Evolutionary conservation across 2,888 invertebrate species (phyloP), one percentile per base, ranked within the genome.

Genomic region (Bellardia pandia): DNA sequence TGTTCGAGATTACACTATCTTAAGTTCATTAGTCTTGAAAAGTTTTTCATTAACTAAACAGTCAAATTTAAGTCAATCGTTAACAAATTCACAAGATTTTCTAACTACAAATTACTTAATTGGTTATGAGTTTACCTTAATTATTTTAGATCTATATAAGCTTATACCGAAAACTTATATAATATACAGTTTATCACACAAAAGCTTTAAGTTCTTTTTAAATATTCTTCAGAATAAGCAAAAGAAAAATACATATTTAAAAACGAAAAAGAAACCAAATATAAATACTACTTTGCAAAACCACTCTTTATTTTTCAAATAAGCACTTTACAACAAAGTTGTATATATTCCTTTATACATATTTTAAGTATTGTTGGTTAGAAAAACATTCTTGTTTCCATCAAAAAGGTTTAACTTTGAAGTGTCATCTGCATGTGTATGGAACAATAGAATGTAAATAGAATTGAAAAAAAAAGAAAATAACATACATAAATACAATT

Each of bases 361-460:
- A 71, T 66, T 68, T 56, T 66, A 76, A 80, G 72, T 79, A 79
- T 83, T 75, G 82, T 78, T 66, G 51, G 23, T 13, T 37, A 51
- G n/a, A 48, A 62, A 68, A 75, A 77, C 51, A 66, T 66, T 76
- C 76, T 77, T 84, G 66, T 81, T 78, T 53, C 64, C 83, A 60
- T 84, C 86, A 86, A 85, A 23, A 88, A 86, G 86, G 87, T 88
- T 89, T 89, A 89, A 89, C 88, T 89, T 85, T 89, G 80, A 86
- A 88, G 89, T 88, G 82, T 88, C 89, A 88, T 88, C 75, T 86
- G 86, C 86, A 87, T 87, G 56, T 79, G 81, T 69, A 69, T 53
- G 66, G 66, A 84, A 86, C 86, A 86, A 80, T 84, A 68, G 66
- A 80, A 80, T 60, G 58, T 71, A 84, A 80, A 80, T 69, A 75